Conservation (phyloP, 2,113 vertebrate species). For the Pithys albifrons region DNA sequence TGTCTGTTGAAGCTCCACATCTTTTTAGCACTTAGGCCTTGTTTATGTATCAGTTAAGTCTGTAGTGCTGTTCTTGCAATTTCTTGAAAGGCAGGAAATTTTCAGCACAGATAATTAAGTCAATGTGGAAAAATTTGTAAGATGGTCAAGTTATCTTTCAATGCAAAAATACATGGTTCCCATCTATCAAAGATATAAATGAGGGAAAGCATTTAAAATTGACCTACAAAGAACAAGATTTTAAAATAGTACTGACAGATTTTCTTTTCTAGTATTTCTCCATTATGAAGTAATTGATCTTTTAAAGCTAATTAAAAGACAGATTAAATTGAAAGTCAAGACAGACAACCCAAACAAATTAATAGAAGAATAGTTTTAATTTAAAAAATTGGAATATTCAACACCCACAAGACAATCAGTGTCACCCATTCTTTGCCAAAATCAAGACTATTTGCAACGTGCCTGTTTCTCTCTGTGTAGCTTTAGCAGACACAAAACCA, state of each 20-base stretch:
- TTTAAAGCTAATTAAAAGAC: background rate
- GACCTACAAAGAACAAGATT: background rate
- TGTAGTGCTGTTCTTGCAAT: background rate
- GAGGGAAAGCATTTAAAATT: background rate
- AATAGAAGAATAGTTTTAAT: background rate
- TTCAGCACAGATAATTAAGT: background rate
- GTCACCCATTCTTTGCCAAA: background rate
- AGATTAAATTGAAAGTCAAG: background rate
- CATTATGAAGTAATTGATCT: background rate
- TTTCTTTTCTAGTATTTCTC: background rate
- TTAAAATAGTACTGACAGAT: background rate
- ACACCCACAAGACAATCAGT: background rate
- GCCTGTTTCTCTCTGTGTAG: background rate
- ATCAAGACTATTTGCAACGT: background rate
- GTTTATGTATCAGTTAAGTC: background rate
- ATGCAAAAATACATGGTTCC: background rate
- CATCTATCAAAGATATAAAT: background rate
- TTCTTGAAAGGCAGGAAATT: background rate
- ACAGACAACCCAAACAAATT: background rate
- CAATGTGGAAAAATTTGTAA: background rate
- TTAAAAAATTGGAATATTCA: background rate
- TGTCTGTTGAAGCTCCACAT: background rate
- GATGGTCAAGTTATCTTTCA: background rate
- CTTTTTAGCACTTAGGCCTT: background rate
- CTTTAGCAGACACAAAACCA: background rate